Conservation (phyloP, 1,140 invertebrate species). For the Lepeophtheirus salmonis region DNA sequence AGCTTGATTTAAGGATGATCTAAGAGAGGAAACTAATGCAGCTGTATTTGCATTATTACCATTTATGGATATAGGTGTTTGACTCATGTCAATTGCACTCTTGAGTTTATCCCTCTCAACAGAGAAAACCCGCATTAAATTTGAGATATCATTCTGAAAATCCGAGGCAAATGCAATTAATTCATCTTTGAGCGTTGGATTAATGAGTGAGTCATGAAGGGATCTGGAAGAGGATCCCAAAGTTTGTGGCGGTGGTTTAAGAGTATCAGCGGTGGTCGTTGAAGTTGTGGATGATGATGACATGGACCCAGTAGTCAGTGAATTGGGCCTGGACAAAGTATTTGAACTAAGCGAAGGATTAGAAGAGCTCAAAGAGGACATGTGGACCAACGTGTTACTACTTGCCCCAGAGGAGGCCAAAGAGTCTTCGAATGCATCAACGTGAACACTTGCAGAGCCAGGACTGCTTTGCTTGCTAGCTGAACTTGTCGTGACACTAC, state of each 20-base stretch:
- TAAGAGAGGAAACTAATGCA: constrained; percentile 33
- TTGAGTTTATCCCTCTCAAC: constrained; percentile 6
- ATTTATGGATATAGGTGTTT: neutral
- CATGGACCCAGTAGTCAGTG: too few relatives aligned
- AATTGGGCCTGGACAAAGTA: neutral
- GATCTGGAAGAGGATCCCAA: too few relatives aligned
- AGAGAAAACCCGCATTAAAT: neutral
- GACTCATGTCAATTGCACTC: neutral
- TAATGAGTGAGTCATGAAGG: too few relatives aligned
- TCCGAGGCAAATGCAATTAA: neutral
- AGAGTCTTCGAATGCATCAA: neutral
- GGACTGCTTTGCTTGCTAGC: neutral
- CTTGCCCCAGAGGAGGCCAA: too few relatives aligned
- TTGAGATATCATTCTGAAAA: neutral
- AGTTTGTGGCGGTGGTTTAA: neutral
- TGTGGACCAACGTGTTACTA: neutral
- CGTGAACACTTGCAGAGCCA: neutral
- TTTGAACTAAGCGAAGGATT: constrained; percentile 2
- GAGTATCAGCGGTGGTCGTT: neutral
- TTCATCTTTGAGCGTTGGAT: neutral
- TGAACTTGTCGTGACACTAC: too few relatives aligned
- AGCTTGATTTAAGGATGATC: constrained; percentile 40
- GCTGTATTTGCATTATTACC: neutral
- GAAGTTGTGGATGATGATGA: too few relatives aligned
- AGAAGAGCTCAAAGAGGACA: neutral